Evolutionary conservation across 30 jellyfish, hydroid and myxozoan genomes (phyloP).

Genomic region (Pelagia noctiluca): DNA sequence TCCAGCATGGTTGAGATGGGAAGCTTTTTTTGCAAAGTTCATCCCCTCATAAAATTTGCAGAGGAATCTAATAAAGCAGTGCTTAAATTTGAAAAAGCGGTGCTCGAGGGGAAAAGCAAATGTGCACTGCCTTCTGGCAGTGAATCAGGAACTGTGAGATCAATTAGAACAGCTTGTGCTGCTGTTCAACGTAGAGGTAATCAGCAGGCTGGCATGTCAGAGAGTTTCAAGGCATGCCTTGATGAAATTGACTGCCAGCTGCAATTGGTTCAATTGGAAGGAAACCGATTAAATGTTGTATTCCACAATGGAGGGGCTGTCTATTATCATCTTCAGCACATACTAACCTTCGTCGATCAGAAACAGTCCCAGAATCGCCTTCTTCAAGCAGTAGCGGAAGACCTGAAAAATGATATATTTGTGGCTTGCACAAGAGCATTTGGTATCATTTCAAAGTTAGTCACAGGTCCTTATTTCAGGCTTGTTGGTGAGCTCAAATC

Average conservation of each 20-base stretch:
- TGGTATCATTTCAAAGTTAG: constrained; percentile 14
- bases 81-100: neutral
- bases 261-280: constrained; percentile 20
- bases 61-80: neutral
- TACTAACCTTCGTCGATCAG: constrained; percentile 3
- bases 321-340: constrained; percentile 6
- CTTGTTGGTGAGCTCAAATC: constrained; percentile 24
- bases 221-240: constrained; percentile 15
- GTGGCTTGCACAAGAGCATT: constrained; percentile 32
- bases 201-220: constrained; percentile 30
- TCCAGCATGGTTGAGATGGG: constrained; percentile 28
- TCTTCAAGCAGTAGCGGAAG: constrained; percentile 38
- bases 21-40: constrained; percentile 28
- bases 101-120: neutral
- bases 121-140: constrained; percentile 7
- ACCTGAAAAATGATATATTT: constrained; percentile 18
- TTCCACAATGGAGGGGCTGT: constrained; percentile 38
- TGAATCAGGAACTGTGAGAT: constrained; percentile 21
- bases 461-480: constrained; percentile 26
- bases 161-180: constrained; percentile 4
- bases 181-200: constrained; percentile 23
- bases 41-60: constrained; percentile 24
- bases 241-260: neutral
- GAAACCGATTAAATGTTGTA: constrained; percentile 42
- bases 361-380: constrained; percentile 6